These are phyloP conservation scores for Ophiothrix spiculata DNA, from an alignment of 35 echinoderm and acorn worm genomes.

Conservation along the genomic window DNA sequence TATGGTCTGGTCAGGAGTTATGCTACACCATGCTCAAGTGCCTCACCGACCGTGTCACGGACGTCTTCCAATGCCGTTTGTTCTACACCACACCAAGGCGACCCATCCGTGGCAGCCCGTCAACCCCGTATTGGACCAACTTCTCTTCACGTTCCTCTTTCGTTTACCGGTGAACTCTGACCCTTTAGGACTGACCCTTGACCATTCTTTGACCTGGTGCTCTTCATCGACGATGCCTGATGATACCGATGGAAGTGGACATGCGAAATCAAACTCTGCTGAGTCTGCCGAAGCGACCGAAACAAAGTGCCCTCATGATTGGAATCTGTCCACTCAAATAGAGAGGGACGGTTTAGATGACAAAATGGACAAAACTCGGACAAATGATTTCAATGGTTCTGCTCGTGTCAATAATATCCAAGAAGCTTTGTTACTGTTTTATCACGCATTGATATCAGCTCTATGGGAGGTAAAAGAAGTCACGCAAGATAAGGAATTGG, in stretches of 20 bases:
- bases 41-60: constrained; percentile 27
- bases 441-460: constrained; percentile 27
- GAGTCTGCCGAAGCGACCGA: neutral
- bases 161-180: neutral
- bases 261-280: neutral
- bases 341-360: no score
- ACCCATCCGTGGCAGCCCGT: constrained; percentile 16
- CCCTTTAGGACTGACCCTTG: neutral
- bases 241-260: neutral
- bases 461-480: constrained; percentile 1
- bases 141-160: constrained; percentile 9
- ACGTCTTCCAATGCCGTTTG: constrained; percentile 32
- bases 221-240: neutral
- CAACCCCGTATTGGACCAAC: constrained; percentile 9
- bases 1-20: constrained; percentile 43
- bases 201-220: neutral
- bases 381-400: no score
- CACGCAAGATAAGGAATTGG: neutral
- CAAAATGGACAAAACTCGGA: neutral
- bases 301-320: neutral
- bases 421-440: constrained; percentile 19
- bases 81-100: constrained; percentile 42
- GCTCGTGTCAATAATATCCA: neutral
- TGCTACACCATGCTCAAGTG: constrained; percentile 42
- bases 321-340: neutral